A percentile compares a stretch with the other conserved stretches of the same genome.
phyloP scores from a whole-genome alignment of 1,140 invertebrate species.

The Nilaparvata lugens region DNA sequence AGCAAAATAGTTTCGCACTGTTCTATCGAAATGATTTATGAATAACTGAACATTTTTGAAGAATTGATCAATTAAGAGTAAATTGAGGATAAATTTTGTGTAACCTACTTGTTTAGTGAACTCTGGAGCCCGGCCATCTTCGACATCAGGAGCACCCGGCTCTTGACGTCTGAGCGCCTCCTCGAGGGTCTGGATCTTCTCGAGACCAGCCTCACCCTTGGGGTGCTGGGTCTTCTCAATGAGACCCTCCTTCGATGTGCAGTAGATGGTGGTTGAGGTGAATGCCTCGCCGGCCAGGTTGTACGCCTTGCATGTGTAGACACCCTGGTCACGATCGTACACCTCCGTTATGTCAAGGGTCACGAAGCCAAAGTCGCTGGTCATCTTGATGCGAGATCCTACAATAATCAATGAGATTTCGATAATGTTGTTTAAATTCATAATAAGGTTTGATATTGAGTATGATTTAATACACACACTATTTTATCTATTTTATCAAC shows the following conservation, averaged over 20 bases:
- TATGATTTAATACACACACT: not conserved
- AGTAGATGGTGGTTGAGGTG: slow-evolving; percentile 80
- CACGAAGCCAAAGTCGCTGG: slow-evolving; percentile 87
- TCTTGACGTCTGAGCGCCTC: slow-evolving; percentile 68
- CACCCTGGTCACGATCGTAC: slow-evolving; percentile 87
- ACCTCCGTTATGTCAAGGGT: slow-evolving; percentile 81
- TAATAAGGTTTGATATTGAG: slow-evolving; percentile 1
- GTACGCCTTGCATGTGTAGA: slow-evolving; percentile 83
- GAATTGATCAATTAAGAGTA: no score
- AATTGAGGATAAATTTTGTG: no score
- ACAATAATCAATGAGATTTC: not conserved
- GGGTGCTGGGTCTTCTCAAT: slow-evolving; percentile 87
- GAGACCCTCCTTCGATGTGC: slow-evolving; percentile 67
- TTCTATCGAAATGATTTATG: no score
- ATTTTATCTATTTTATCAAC: not conserved
- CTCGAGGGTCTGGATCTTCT: slow-evolving; percentile 83
- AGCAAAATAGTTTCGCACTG: no score
- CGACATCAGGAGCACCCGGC: slow-evolving; percentile 52
- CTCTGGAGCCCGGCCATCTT: slow-evolving; percentile 71
- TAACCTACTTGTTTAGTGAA: slow-evolving; percentile 67
- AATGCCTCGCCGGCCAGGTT: slow-evolving; percentile 84
- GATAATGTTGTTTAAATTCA: no score
- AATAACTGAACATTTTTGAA: no score
- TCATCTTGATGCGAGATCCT: slow-evolving; percentile 71
- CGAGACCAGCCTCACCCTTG: slow-evolving; percentile 81